These are phyloP conservation scores for Periophthalmus magnuspinnatus DNA, from an alignment of 2,797 vertebrate genomes.

Conservation along the genomic window DNA sequence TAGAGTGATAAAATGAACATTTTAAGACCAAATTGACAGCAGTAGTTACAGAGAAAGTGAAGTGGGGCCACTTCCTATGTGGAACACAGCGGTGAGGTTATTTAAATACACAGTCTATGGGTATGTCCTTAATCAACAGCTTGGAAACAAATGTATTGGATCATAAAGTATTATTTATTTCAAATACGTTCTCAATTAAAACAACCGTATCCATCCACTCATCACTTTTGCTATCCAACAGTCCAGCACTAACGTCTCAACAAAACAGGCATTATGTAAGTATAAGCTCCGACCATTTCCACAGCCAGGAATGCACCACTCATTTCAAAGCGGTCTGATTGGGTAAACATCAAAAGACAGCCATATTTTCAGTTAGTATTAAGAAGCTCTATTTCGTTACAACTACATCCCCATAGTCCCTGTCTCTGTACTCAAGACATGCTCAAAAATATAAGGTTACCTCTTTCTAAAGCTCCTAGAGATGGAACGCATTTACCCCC, in stretches of 20 bases:
- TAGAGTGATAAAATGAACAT: too few species aligned
- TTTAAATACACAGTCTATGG: too few species aligned
- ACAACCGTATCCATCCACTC: too few species aligned
- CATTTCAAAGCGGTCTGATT: slow-evolving; percentile 28
- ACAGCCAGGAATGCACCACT: slow-evolving; percentile 7
- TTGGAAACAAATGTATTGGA: too few species aligned
- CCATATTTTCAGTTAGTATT: slow-evolving; percentile 44
- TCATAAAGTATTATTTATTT: too few species aligned
- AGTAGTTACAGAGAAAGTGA: too few species aligned
- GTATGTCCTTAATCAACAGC: too few species aligned
- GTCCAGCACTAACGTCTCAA: not conserved
- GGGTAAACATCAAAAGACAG: slow-evolving; percentile 52
- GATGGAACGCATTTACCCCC: slow-evolving; percentile 69
- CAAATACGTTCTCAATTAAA: too few species aligned
- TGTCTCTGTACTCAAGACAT: slow-evolving; percentile 42
- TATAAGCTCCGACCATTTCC: not conserved
- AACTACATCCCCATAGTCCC: slow-evolving; percentile 22
- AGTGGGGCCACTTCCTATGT: too few species aligned
- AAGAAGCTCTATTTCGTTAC: slow-evolving; percentile 39
- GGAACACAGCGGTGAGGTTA: too few species aligned
- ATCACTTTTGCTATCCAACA: too few species aligned
- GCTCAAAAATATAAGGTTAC: slow-evolving; percentile 70
- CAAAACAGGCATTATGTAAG: not conserved
- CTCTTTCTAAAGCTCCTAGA: slow-evolving; percentile 57
- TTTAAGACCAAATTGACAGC: too few species aligned